phyloP scores from a whole-genome alignment of 2,113 vertebrate genomes.

The Spea multiplicata region DNA sequence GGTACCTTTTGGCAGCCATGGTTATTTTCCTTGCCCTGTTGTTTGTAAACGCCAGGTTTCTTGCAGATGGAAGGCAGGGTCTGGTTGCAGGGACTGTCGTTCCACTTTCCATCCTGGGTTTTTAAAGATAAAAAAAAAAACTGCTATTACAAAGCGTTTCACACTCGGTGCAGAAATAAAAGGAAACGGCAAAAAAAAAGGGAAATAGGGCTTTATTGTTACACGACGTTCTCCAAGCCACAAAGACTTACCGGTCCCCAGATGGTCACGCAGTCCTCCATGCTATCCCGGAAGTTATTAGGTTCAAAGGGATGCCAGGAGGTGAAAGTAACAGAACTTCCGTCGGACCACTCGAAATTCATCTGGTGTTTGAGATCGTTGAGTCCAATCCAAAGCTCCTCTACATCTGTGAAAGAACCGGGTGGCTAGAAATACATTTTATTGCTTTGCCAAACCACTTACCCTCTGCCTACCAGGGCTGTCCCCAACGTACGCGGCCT shows the following conservation, averaged over 20 bases:
- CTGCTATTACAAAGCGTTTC: background rate
- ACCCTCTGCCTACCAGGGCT: no score
- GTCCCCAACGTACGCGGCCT: no score
- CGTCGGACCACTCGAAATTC: constrained; percentile 96
- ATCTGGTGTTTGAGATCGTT: constrained; percentile 92
- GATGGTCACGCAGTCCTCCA: constrained; percentile 92
- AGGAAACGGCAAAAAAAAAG: background rate
- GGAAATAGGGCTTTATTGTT: background rate
- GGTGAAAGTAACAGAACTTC: constrained; percentile 87
- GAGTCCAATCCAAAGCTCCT: constrained; percentile 94
- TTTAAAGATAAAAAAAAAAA: background rate
- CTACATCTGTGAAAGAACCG: constrained; percentile 70
- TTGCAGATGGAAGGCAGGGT: constrained; percentile 94
- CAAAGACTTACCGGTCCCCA: constrained; percentile 86
- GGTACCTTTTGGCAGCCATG: constrained; percentile 86
- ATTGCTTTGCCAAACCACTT: no score
- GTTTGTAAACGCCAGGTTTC: constrained; percentile 79
- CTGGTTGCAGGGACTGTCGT: constrained; percentile 92
- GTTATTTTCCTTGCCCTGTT: constrained; percentile 74
- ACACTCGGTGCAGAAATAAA: background rate
- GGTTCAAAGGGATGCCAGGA: constrained; percentile 96
- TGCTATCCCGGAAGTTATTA: constrained; percentile 92
- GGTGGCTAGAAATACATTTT: no score
- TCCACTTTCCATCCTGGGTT: constrained; percentile 90
- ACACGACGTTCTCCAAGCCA: background rate